Evolutionary conservation across 1,140 invertebrate genomes (phyloP), one percentile per base, ranked within the genome.

Genomic region (Lutraria rhynchaena): DNA sequence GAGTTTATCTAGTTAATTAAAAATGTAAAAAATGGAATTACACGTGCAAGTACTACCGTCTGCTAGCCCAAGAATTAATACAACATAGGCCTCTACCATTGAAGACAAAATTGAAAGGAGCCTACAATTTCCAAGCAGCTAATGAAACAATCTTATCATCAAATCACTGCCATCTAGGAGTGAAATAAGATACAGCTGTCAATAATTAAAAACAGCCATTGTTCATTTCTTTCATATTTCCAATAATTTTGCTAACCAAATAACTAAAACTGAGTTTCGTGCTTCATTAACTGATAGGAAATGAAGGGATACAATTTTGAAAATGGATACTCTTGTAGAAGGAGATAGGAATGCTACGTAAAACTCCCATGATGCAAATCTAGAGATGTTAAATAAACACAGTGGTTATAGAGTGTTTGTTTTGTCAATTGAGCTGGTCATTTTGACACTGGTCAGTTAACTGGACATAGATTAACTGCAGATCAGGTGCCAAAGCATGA

Each of bases 291-390:
- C 70, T 49, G 31, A 53, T 63, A 81, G 78, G 78, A 81, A 81
- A 81, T 81, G 78, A 65, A 81, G 46, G 58, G 69, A 74, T 81
- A 81, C 67, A 61, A 81, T 81, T 73, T 81, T 81, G 78, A 81
- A 81, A 81, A 60, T 46, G 35, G 78, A 81, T 73, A 81, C 60
- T 81, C 78, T 81, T 81, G 67, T 63, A 37, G n/a, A 70, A 35
- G 78, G 70, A 81, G 78, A 73, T 80, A 80, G 76, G 55, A 80
- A 69, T 41, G 63, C 27, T 17, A 15, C 29, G 33, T 29, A 31
- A 77, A 44, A 29, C 69, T 77, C 65, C 76, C 63, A 80, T 80
- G 76, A 70, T 69, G 76, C 63, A 46, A 55, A 65, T 65, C 35
- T 35, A 19, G 41, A 61, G 76, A 80, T 53, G 76, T 70, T 60